These are phyloP conservation scores for Noctilio leporinus DNA, from an alignment of 2,113 vertebrate genomes.

Conservation along the genomic window DNA sequence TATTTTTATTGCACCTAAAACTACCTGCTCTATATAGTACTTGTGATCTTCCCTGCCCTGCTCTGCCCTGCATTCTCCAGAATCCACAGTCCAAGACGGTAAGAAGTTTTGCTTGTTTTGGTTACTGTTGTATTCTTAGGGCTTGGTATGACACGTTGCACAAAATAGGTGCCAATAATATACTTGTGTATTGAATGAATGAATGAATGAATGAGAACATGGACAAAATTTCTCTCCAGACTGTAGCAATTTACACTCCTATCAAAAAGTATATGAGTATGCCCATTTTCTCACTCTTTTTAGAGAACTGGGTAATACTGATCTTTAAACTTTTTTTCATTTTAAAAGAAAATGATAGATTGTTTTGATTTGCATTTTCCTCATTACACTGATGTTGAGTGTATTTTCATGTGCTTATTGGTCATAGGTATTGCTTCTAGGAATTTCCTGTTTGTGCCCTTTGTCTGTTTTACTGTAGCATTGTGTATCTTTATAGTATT, in stretches of 20 bases:
- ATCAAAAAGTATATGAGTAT: not conserved
- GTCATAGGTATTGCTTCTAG: not conserved
- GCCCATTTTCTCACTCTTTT: not conserved
- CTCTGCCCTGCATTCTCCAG: not conserved
- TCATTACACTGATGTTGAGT: not conserved
- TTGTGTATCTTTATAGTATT: conserved; percentile 5
- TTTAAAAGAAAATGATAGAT: not conserved
- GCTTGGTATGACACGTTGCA: not conserved
- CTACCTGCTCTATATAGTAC: not conserved
- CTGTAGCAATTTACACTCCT: not conserved
- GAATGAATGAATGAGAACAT: not conserved
- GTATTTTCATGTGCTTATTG: conserved; percentile 4
- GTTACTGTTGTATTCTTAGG: not conserved
- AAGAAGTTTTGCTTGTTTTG: not conserved
- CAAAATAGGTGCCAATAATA: not conserved
- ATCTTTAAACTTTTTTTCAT: not conserved
- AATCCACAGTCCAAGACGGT: not conserved
- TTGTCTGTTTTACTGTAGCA: conserved; percentile 20
- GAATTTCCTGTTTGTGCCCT: conserved; percentile 19
- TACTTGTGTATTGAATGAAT: not conserved
- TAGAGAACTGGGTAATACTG: not conserved
- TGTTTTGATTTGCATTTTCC: conserved; percentile 15
- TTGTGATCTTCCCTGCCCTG: not conserved
- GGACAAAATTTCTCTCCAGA: not conserved
- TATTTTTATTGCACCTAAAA: not conserved